Evolutionary conservation across 2,797 vertebrate genomes (phyloP).

Genomic region (Caiman crocodilus): DNA sequence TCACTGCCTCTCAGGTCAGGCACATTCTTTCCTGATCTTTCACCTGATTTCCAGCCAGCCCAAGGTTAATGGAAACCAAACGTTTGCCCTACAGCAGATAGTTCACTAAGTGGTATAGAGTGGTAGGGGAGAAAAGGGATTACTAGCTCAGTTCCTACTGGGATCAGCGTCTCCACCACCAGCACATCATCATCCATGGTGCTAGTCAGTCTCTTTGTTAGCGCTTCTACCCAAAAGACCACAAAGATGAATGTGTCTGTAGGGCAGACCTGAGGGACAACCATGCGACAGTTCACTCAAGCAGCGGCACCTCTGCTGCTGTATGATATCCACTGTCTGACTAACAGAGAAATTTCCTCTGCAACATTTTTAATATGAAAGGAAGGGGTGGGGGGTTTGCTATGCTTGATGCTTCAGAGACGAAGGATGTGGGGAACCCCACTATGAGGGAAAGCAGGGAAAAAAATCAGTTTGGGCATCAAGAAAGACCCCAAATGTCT

Average conservation of each 20-base stretch:
- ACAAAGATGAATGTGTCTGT: neutral
- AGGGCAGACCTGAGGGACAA: neutral
- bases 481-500: neutral
- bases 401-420: neutral
- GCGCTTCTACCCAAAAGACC: neutral
- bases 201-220: neutral
- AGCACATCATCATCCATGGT: neutral
- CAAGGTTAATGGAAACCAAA: neutral
- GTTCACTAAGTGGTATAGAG: neutral
- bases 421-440: neutral
- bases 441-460: neutral
- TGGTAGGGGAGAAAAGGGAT: neutral
- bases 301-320: rapidly evolving
- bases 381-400: neutral
- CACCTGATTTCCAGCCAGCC: neutral
- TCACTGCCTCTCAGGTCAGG: neutral
- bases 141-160: neutral
- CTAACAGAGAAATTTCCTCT: neutral
- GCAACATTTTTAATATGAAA: neutral
- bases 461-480: neutral
- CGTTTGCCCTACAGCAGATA: neutral
- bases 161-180: too few species aligned
- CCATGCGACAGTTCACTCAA: neutral
- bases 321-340: neutral
- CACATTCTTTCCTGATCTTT: too few species aligned